Evolutionary conservation across 1,140 invertebrate genomes (phyloP).

Genomic region (Sycophila sp.): DNA sequence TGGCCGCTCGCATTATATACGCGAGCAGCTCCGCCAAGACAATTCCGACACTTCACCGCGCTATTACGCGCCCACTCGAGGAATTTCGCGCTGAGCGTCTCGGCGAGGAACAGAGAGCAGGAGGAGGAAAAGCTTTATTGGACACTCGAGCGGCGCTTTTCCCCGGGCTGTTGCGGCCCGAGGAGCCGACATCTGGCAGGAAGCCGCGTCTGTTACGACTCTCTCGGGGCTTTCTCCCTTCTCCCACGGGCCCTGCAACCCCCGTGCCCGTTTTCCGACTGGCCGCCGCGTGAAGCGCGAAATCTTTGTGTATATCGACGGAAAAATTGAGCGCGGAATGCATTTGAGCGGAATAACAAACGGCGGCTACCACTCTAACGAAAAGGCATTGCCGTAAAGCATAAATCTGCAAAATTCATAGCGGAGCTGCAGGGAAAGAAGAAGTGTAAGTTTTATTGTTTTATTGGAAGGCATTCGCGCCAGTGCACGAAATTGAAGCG

Average conservation of each 20-base stretch:
- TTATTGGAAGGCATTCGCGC: neutral
- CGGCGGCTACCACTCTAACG: too few relatives aligned
- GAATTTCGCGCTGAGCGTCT: neutral
- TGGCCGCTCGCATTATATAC: too few relatives aligned
- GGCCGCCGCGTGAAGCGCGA: neutral
- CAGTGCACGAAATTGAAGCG: neutral
- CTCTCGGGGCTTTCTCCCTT: neutral
- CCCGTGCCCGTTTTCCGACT: neutral
- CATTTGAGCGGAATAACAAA: too few relatives aligned
- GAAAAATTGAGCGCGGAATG: too few relatives aligned
- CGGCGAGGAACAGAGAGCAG: neutral
- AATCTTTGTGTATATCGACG: neutral
- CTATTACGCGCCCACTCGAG: slow-evolving; percentile 15
- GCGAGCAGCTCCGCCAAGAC: too few relatives aligned
- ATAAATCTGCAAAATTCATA: too few relatives aligned
- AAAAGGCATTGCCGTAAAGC: too few relatives aligned
- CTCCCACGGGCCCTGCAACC: neutral
- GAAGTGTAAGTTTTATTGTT: neutral
- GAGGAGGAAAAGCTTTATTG: neutral
- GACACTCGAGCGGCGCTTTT: neutral
- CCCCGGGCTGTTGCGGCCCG: neutral
- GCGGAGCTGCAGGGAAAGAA: neutral
- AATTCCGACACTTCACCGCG: too few relatives aligned
- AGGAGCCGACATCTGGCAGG: slow-evolving; percentile 17
- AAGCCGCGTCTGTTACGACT: slow-evolving; percentile 2